Evolutionary conservation across 2,113 vertebrate genomes (phyloP).

Genomic region (Ceyx margarethae): DNA sequence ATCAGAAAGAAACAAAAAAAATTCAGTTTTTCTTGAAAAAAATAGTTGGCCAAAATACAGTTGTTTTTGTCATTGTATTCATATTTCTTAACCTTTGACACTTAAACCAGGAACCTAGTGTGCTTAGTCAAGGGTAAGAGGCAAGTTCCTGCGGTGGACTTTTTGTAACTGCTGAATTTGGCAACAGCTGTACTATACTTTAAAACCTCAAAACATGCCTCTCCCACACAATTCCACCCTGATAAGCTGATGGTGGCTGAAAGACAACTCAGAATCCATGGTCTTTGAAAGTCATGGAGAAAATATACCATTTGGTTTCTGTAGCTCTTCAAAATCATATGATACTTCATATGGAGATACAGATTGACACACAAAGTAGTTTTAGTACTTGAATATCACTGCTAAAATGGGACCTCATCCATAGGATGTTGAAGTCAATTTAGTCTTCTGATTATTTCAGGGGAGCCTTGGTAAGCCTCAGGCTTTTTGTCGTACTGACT

Average conservation of each 20-base stretch:
- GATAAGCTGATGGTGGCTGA: neutral
- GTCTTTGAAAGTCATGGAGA: neutral
- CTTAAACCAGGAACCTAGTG: neutral
- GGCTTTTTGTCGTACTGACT: neutral
- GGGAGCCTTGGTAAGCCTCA: neutral
- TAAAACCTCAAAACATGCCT: accelerated
- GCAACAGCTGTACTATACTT: neutral
- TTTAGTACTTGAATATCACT: neutral
- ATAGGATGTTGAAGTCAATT: neutral
- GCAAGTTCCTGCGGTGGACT: neutral
- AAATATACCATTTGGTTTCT: neutral
- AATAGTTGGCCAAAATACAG: neutral
- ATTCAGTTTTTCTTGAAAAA: neutral
- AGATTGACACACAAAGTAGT: neutral
- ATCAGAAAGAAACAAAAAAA: neutral
- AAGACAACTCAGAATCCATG: neutral
- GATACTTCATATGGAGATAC: neutral
- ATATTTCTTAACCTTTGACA: neutral
- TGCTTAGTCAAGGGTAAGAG: neutral
- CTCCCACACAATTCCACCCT: accelerated
- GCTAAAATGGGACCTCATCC: neutral
- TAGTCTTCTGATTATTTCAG: neutral
- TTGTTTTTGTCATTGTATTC: accelerated
- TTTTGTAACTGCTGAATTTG: neutral
- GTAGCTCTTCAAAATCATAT: neutral